Evolutionary conservation across 2,113 vertebrate species (phyloP), one percentile per base, ranked within the genome.

Genomic region (Furnarius figulus): DNA sequence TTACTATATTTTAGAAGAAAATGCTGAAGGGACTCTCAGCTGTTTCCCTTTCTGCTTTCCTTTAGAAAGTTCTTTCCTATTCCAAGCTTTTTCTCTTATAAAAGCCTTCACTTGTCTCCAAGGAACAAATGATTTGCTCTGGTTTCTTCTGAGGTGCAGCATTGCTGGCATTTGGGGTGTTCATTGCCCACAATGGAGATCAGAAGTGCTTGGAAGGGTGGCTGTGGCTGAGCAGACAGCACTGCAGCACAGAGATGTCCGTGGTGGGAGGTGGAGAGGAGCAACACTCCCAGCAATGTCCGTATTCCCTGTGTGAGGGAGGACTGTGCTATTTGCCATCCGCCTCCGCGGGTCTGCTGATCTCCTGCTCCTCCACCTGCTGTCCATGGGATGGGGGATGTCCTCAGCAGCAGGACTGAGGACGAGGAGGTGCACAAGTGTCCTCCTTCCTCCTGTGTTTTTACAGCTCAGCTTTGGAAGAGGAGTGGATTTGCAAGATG

Each of bases 201-300:
- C 33, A 50, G 18, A 63, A 95, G 59, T 44, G 5, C 35, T 55
- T 16, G 59, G 67, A 70, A 79, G 77, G 9, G 55, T 28, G 23
- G 58, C 70, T 44, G 61, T 21, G 66, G 39, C 47, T 49, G 72
- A 78, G 31, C 76, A 33, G 85, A 7, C 30, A 50, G 61, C 58
- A 44, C 25, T 2, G 1, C 25, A 2, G 31, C 11, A 0, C 0
- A 0, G 70, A 35, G 61, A 58, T 61, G 67, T 5, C 61, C 5
- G 2, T 35, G 85, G 78, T 90, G 79, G 87, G 89, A 74, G 74
- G 40, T 31, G 30, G 62, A 61, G 89, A 71, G 58, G 73, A 77
- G 39, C 84, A 70, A 21, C 1, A 3, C 28, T 67, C 12, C n/a
- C n/a, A 33, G 83, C 74, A 83, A 53, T 5, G n/a, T 56, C 68